Evolutionary conservation across 2,113 vertebrate genomes (phyloP).

Genomic region (Syngnathus floridae): DNA sequence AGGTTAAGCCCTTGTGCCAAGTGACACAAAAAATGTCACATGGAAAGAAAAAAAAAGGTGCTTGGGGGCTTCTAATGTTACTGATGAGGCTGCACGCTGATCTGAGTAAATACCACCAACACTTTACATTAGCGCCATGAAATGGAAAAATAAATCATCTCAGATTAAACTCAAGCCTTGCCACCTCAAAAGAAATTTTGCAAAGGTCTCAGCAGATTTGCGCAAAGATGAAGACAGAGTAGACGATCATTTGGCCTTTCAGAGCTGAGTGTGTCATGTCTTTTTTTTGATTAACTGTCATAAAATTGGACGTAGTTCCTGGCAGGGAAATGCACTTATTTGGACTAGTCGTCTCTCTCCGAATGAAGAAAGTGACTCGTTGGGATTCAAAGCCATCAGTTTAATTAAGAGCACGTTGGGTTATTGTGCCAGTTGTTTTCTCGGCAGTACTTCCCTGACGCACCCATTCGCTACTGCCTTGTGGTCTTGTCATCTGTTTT

Average conservation of each 20-base stretch:
- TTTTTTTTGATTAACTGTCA: conserved; percentile 22
- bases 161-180: conserved; percentile 19
- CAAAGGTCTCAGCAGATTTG: conserved; percentile 24
- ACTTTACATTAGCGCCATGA: conserved; percentile 28
- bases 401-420: conserved; percentile 1
- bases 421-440: conserved; percentile 15
- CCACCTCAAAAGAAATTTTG: conserved; percentile 13
- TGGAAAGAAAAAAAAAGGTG: conserved; percentile 53
- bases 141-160: conserved; percentile 29
- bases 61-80: conserved; percentile 38
- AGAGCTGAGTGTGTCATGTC: conserved; percentile 28
- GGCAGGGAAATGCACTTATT: conserved; percentile 8
- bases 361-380: background rate
- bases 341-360: background rate
- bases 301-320: conserved; percentile 16
- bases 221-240: conserved; percentile 35
- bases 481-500: conserved; percentile 14
- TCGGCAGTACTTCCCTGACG: conserved; percentile 6
- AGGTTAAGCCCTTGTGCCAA: conserved; percentile 68
- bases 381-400: conserved; percentile 7
- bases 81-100: conserved; percentile 48
- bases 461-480: conserved; percentile 21
- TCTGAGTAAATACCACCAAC: conserved; percentile 36
- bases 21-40: conserved; percentile 60
- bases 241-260: conserved; percentile 34